A percentile compares a stretch with the other conserved stretches of the same genome.
Evolutionary conservation across 2,888 invertebrate genomes (phyloP).

Genomic region (Xylocampa areola): DNA sequence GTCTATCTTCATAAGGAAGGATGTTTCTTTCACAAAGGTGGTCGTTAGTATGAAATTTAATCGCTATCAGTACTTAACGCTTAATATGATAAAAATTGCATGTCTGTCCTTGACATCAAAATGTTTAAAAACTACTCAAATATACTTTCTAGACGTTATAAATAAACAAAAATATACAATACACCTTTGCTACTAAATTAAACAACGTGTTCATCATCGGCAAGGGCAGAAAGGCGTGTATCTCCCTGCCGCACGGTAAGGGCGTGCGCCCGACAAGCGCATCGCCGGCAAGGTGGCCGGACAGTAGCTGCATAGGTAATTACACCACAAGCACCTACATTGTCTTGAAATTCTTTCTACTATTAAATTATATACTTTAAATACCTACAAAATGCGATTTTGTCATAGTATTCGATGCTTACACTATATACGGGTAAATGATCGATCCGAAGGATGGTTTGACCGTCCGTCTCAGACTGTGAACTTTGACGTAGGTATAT

Average conservation of each 20-base stretch:
- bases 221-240: slow-evolving; percentile 98
- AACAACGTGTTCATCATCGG: slow-evolving; percentile 99
- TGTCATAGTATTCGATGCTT: no score
- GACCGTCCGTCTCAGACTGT: no score
- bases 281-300: slow-evolving; percentile 94
- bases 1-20: slow-evolving; percentile 11
- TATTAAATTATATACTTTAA: no score
- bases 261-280: slow-evolving; percentile 99
- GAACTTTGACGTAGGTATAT: no score
- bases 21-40: slow-evolving; percentile 12
- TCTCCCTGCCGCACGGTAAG: slow-evolving; percentile 98
- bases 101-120: slow-evolving; percentile 40
- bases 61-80: slow-evolving; percentile 31
- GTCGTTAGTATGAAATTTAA: slow-evolving; percentile 49
- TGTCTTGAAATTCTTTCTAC: no score
- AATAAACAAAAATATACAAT: no score
- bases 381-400: no score
- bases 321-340: no score
- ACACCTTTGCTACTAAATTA: no score
- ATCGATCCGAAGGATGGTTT: no score
- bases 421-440: no score
- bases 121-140: slow-evolving; percentile 14
- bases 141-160: no score
- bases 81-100: slow-evolving; percentile 54
- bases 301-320: slow-evolving; percentile 68